Base-by-base conservation (phyloP, 1,140 invertebrate species). In the Lysiphlebus fabarum region DNA sequence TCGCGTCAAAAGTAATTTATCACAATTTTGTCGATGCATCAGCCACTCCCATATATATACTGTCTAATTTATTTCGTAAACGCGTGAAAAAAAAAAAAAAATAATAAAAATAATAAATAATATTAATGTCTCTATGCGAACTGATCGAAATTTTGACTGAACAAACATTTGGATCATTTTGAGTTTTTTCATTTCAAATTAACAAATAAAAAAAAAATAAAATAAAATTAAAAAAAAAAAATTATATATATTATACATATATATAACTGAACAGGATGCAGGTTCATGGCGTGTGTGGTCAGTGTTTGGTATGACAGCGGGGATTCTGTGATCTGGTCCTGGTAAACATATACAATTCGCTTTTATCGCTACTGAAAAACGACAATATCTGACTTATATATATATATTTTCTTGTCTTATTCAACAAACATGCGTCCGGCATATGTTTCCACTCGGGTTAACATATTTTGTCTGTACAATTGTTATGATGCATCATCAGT, bases 301-400 rank as follows among this genome's bases (percentile, higher is more conserved):
- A 65, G 58, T 72, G 69, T 74, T 75, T 70, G 68, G 69, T 68
- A 64, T 68, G 73, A 74, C 71, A 73, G 68, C 64, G 50, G 62
- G 61, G 69, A 65, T 70, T 63, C 58, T 58, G 49, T 56, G 53
- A 62, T 45, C 11, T 36, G 40, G 51, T 58, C 63, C 54, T 59
- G 59, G 61, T 51, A 51, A 51, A 51, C 49, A 38, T 26, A 26
- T 26, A 26, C 17, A 26, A 26, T 26, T 26, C 17, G 17, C 17
- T 26, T 26, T 26, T 26, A 4, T 26, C 17, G 17, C 17, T 26
- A 26, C 17, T 26, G 17, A 26, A 26, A 26, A 26, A 26, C 17
- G 17, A 26, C 17, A 26, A 26, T 26, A 26, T 26, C 17, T 26
- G 17, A 26, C 17, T 26, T 26, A 26, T 26, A 26, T 26, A 26